These are phyloP conservation scores for Muscicapa striata DNA, from an alignment of 2,797 vertebrate species.

Conservation along the genomic window DNA sequence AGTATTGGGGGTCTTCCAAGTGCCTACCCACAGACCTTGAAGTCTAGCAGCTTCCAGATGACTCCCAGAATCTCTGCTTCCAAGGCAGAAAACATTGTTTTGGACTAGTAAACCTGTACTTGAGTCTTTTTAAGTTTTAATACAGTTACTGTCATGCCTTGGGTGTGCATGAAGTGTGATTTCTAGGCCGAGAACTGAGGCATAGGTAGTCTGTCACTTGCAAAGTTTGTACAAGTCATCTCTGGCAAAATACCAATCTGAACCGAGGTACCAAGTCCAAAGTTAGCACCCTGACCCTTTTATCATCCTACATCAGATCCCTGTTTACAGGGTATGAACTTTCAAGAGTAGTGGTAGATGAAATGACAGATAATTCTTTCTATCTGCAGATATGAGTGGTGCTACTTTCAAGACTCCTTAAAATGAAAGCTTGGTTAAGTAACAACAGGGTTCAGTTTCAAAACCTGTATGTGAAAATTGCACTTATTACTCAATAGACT, in stretches of 20 bases:
- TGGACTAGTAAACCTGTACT: not conserved
- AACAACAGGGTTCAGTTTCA: not conserved
- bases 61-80: not conserved
- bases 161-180: not conserved
- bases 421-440: constrained; percentile 6
- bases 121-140: not conserved
- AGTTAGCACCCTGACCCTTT: constrained; percentile 6
- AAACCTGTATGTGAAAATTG: not conserved
- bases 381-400: not conserved
- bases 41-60: not conserved
- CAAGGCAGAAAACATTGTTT: not conserved
- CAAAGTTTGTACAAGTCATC: not conserved
- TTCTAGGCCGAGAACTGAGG: not conserved
- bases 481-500: not conserved
- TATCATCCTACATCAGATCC: not conserved
- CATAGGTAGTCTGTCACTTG: not conserved
- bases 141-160: not conserved
- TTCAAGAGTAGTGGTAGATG: not conserved
- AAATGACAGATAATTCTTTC: not conserved
- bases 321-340: not conserved
- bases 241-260: not conserved
- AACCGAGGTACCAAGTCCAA: not conserved
- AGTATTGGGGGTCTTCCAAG: not conserved
- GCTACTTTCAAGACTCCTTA: not conserved
- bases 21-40: not conserved